Base-by-base conservation (phyloP, 2,888 invertebrate species). In the Oligia strigilis region DNA sequence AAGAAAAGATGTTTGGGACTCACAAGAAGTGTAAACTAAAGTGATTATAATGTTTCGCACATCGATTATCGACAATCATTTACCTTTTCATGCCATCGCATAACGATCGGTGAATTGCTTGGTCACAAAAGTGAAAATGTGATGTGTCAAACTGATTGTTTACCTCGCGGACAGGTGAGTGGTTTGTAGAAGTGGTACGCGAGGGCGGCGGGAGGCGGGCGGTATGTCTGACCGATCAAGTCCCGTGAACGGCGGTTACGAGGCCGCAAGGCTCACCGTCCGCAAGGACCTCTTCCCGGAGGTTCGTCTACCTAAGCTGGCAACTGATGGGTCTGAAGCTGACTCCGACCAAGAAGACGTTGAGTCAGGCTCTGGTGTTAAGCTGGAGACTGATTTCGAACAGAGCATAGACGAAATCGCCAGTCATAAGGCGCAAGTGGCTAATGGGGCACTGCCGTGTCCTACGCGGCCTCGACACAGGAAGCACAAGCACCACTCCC, bases 111-210 rank as follows among this genome's bases (percentile, higher is more conserved):
- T 94, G 93, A 93, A 94, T 94, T 93, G 92, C 93, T 93, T 93
- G 92, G 93, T 93, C 94, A 95, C 95, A 95, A 96, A 96, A 97
- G 96, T 97, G 97, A 97, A 97, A 97, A 97, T 97, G 97, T 97
- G 97, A 97, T 97, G 97, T 97, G 97, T 97, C 97, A 97, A 97
- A 97, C 94, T 93, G 97, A 97, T 97, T 97, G 97, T 97, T 97
- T 97, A 97, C 97, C 94, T 97, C 97, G 93, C 96, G 94, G 96
- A 95, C 96, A 97, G 97, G 96, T 96, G 97, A 96, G 95, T 94
- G 96, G 95, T 93, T 95, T 94, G 94, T 96, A 96, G 95, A 96
- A 96, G 96, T 96, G 95, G 95, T 94, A 94, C 93, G 94, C 87
- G 94, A 94, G 95, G 96, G 96, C 94, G 95, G 95, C 94, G 96